Evolutionary conservation across 2,113 vertebrate genomes (phyloP).

Genomic region (Dicerorhinus sumatrensis): DNA sequence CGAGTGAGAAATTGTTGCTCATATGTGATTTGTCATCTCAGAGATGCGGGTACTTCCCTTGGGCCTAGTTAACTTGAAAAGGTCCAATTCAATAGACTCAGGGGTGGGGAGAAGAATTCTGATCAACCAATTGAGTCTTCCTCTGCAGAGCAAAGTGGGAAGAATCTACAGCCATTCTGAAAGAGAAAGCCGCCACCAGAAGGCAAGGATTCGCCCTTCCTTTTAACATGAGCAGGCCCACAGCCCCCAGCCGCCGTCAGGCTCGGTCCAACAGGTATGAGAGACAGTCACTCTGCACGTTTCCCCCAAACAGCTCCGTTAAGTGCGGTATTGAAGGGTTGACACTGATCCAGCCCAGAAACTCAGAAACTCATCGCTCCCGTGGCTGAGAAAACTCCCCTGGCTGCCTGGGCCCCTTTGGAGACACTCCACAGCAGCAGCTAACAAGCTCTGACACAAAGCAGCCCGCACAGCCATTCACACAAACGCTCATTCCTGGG

Average conservation of each 20-base stretch:
- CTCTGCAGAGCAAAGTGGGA: neutral
- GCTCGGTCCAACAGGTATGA: neutral
- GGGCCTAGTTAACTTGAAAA: neutral
- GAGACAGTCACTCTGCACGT: neutral
- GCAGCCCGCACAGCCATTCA: neutral
- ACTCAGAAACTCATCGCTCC: slow-evolving; percentile 48
- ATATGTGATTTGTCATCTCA: neutral
- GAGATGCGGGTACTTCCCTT: neutral
- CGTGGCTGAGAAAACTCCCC: slow-evolving; percentile 49
- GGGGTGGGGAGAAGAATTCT: neutral
- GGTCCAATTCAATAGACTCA: neutral
- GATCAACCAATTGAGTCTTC: neutral
- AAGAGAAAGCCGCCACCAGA: neutral
- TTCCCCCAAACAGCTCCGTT: slow-evolving; percentile 70
- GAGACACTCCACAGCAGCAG: neutral
- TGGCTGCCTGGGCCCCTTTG: slow-evolving; percentile 10
- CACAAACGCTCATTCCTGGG: neutral
- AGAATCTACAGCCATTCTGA: neutral
- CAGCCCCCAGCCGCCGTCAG: neutral
- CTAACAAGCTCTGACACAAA: slow-evolving; percentile 70
- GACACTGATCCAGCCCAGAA: neutral
- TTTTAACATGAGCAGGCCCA: neutral
- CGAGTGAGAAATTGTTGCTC: neutral
- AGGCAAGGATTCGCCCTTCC: neutral
- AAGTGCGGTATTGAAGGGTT: slow-evolving; percentile 9